Evolutionary conservation across 2,888 invertebrate species (phyloP).

Genomic region (Elegia similella): DNA sequence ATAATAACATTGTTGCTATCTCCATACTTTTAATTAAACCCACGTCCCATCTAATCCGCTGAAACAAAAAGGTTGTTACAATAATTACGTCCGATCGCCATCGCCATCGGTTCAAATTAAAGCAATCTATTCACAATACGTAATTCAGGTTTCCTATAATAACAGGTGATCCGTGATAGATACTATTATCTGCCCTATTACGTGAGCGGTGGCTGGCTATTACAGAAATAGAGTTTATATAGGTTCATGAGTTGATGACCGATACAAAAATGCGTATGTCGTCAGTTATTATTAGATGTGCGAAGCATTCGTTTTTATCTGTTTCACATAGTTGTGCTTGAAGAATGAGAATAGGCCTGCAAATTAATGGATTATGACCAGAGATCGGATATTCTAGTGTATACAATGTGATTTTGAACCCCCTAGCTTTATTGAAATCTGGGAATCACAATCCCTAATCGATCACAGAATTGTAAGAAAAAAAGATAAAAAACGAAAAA

Average conservation of each 20-base stretch:
- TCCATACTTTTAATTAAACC: constrained; percentile 5
- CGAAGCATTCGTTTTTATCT: not conserved
- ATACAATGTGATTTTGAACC: too few relatives aligned
- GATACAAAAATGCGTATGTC: constrained; percentile 7
- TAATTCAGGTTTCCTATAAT: constrained; percentile 46
- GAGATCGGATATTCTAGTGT: too few relatives aligned
- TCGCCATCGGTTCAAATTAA: constrained; percentile 32
- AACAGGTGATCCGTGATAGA: constrained; percentile 34
- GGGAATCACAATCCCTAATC: too few relatives aligned
- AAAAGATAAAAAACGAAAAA: too few relatives aligned
- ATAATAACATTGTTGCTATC: not conserved
- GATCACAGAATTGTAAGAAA: too few relatives aligned
- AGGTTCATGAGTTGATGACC: constrained; percentile 1
- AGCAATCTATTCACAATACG: constrained; percentile 40
- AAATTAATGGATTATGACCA: too few relatives aligned
- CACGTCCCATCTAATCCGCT: constrained; percentile 14
- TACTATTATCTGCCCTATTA: constrained; percentile 36
- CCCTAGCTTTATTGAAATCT: too few relatives aligned
- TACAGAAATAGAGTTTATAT: constrained; percentile 1
- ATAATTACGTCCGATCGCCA: constrained; percentile 11
- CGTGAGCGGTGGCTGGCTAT: constrained; percentile 8
- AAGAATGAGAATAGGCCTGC: too few relatives aligned
- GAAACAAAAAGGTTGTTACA: constrained; percentile 7
- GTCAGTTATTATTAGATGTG: not conserved
- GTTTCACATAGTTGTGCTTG: too few relatives aligned